phyloP scores from a whole-genome alignment of 2,888 invertebrate genomes.

The Cheilosia variabilis region DNA sequence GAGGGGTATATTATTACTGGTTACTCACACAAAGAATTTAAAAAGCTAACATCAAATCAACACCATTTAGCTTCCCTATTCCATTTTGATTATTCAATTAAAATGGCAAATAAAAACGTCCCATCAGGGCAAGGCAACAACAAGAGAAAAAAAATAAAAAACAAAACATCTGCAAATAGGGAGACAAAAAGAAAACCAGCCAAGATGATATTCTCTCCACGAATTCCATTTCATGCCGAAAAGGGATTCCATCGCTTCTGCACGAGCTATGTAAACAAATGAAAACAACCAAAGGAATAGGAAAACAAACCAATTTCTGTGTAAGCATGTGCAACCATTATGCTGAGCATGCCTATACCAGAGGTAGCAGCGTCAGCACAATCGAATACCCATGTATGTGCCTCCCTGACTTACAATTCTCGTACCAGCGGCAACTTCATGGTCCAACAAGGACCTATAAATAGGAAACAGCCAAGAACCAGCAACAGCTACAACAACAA shows the following conservation, averaged over 20 bases:
- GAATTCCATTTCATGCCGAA: constrained; percentile 60
- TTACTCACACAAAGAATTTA: no score
- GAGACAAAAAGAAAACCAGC: constrained; percentile 2
- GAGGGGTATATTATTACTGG: no score
- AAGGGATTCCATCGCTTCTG: constrained; percentile 52
- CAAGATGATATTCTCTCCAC: constrained; percentile 34
- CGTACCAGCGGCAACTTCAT: constrained; percentile 21
- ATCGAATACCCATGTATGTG: neutral
- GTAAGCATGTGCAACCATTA: constrained; percentile 71
- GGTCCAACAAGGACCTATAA: constrained; percentile 55
- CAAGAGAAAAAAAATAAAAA: neutral
- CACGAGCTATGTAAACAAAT: constrained; percentile 62
- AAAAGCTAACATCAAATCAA: constrained; percentile 27
- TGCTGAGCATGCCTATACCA: constrained; percentile 31
- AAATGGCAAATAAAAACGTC: constrained; percentile 55
- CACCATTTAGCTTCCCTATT: constrained; percentile 22
- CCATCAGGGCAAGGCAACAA: constrained; percentile 4
- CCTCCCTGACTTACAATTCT: neutral
- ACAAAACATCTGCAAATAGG: neutral
- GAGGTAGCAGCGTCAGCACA: neutral
- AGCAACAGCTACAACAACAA: constrained; percentile 33
- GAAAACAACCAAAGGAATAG: constrained; percentile 61
- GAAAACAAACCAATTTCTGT: constrained; percentile 67
- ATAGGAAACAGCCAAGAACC: constrained; percentile 46
- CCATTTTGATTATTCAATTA: constrained; percentile 61